Conservation (phyloP, 2,888 invertebrate species). For the Euplexia lucipara region DNA sequence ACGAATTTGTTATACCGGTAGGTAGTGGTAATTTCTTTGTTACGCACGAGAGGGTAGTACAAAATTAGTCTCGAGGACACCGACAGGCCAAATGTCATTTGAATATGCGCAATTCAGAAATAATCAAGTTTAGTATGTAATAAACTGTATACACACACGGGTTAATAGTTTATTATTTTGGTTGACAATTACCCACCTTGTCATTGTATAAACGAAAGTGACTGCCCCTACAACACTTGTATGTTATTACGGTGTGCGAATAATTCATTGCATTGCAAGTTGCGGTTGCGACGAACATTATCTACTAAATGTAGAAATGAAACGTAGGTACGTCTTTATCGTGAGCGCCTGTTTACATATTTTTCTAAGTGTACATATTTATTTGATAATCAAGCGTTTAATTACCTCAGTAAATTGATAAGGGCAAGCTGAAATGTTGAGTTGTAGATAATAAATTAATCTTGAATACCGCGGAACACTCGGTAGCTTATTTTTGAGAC, state of each 20-base stretch:
- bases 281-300: conserved; percentile 29
- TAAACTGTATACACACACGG: not conserved
- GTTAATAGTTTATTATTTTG: conserved; percentile 17
- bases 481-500: conserved; percentile 31
- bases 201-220: conserved; percentile 24
- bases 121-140: conserved; percentile 16
- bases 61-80: conserved; percentile 47
- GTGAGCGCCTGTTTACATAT: conserved; percentile 58
- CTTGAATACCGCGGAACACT: conserved; percentile 32
- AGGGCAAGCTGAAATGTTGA: conserved; percentile 50
- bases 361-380: conserved; percentile 58
- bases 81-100: conserved; percentile 43
- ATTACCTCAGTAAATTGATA: conserved; percentile 72
- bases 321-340: conserved; percentile 63
- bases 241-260: conserved; percentile 33
- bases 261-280: conserved; percentile 31
- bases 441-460: conserved; percentile 36
- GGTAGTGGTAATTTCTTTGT: conserved; percentile 27
- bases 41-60: conserved; percentile 29
- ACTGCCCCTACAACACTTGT: conserved; percentile 34
- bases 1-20: conserved; percentile 21
- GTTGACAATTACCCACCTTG: conserved; percentile 8
- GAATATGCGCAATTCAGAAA: conserved; percentile 33
- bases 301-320: conserved; percentile 45
- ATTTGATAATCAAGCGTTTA: conserved; percentile 72